Conservation (phyloP, 2,797 vertebrate genomes). For the Heteromormyrus szaboi region DNA sequence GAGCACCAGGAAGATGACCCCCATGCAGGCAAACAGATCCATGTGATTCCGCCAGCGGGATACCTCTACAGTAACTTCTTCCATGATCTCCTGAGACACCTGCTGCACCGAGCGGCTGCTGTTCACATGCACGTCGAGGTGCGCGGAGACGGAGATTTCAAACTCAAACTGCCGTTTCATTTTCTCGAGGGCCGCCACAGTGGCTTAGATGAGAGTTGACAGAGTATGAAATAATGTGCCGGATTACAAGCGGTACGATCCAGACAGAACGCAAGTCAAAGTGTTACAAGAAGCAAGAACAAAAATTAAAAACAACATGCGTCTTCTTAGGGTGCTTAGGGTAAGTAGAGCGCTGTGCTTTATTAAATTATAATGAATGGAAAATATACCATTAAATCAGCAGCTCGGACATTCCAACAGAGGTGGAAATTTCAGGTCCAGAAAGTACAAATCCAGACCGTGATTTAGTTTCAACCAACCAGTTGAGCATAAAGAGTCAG, state of each 20-base stretch:
- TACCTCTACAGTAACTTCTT: conserved; percentile 52
- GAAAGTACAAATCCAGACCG: no score
- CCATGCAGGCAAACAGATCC: conserved; percentile 49
- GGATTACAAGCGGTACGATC: neutral
- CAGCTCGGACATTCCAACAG: neutral
- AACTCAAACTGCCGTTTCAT: conserved; percentile 78
- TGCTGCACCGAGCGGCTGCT: conserved; percentile 67
- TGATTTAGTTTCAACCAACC: no score
- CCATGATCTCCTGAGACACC: conserved; percentile 62
- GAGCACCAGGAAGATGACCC: conserved; percentile 53
- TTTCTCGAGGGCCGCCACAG: conserved; percentile 45
- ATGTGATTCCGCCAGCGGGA: conserved; percentile 34
- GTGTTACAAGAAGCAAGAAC: neutral
- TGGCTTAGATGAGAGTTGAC: conserved; percentile 46
- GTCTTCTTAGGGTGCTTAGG: neutral
- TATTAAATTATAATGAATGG: neutral
- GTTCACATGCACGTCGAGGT: conserved; percentile 57
- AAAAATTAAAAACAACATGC: neutral
- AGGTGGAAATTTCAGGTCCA: no score
- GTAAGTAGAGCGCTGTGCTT: neutral
- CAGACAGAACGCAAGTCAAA: neutral
- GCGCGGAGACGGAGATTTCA: conserved; percentile 60
- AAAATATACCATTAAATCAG: neutral
- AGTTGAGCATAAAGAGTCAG: no score
- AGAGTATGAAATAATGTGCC: neutral